Base-by-base conservation (phyloP, 2,113 vertebrate species). In the Dasyprocta punctata region DNA sequence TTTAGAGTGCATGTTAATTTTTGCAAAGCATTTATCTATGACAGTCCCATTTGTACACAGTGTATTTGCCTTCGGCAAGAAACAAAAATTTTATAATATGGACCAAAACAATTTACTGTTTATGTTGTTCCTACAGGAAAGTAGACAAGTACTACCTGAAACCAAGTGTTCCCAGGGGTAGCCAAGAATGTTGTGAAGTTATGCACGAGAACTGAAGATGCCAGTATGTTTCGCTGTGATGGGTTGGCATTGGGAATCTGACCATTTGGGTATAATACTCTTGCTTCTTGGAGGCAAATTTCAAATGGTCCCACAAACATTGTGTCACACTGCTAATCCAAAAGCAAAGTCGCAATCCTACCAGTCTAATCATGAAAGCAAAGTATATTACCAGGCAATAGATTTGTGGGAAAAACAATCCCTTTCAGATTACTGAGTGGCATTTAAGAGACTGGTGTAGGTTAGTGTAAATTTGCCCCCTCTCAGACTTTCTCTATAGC, bases 141-240 rank as follows among this genome's bases (percentile, higher is more conserved):
- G 4, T 52, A 54, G 44, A 26, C 17, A 80, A 44, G 3, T 14
- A 14, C 36, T n/a, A 60, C 22, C n/a, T n/a, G 11, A 71, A 92
- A 54, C 2, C 6, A 69, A 5, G 16, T 77, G 3, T 49, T 7
- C 86, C 86, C 3, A n/a, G 28, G 3, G 75, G 12, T 13, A 20
- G 33, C 9, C 20, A 38, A 44, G 2, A 78, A 17, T 16, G 44
- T 47, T 82, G 2, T 30, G 30, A 56, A 33, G 38, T 28, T 14
- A 63, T 30, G 0, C 5, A 17, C 0, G 6, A 26, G 19, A 56
- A 22, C 0, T 41, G 0, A 10, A 12, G 52, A 10, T 90, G 4
- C 1, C 1, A 30, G 19, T 56, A 36, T 24, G 2, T 19, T 89
- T 75, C 22, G 19, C 26, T 47, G 11, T 71, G 30, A 56, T 1